Base-by-base conservation (phyloP, 1,140 invertebrate genomes). In the Battus philenor region DNA sequence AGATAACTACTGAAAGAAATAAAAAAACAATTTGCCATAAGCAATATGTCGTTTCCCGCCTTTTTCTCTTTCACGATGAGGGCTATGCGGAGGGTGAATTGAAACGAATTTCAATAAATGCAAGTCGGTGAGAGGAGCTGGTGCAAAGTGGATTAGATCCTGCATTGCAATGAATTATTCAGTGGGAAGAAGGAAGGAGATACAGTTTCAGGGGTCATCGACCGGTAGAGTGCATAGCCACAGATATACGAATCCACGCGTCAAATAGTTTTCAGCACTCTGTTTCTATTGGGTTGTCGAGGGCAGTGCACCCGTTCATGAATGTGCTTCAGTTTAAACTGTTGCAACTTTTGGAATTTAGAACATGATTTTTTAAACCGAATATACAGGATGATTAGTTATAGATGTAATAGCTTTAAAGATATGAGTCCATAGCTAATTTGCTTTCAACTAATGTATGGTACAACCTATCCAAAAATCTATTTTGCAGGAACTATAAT, bases 61-160 rank as follows among this genome's bases (percentile, higher is more conserved):
- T n/a, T 39, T 26, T 39, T 39, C 36, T 8, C 24, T 10, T 10
- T 8, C 24, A 9, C 8, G n/a, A 24, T 1, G 22, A 7, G 22
- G 8, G 24, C n/a, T n/a, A n/a, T n/a, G n/a, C n/a, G n/a, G n/a
- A n/a, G n/a, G n/a, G n/a, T n/a, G 15, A 41, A 41, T 41, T 9
- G n/a, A 41, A 41, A 26, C 36, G 12, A 41, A 41, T 41, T 24
- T 26, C 9, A 41, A 41, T 26, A 26, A 41, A 41, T 41, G 36
- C 27, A 41, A 41, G 36, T 41, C 22, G 12, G 13, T 29, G 22
- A 41, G 36, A 41, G 36, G 36, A 41, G 18, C 36, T 27, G 27
- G 27, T 41, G 16, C 36, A 29, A 41, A 41, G 36, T 41, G 36
- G 36, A 41, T 41, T 41, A 41, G 36, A 41, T 41, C 12, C 22